phyloP scores from a whole-genome alignment of 2,113 vertebrate genomes.

The Entelurus aequoreus region DNA sequence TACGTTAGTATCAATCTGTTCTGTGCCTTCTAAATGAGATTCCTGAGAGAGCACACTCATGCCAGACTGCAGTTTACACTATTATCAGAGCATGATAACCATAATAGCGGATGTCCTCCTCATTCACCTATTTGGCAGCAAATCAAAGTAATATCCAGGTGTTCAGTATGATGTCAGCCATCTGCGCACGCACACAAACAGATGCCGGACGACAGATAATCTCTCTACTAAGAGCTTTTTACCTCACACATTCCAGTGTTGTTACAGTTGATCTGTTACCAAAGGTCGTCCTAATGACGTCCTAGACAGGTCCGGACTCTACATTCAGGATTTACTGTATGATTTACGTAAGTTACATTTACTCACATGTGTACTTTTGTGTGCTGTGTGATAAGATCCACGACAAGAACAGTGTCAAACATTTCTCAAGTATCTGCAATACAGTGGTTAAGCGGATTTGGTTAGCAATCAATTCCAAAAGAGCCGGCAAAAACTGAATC shows the following conservation, averaged over 20 bases:
- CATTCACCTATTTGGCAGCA: slow-evolving; percentile 63
- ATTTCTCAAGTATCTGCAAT: no score
- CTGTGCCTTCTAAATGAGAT: slow-evolving; percentile 23
- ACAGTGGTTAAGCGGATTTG: no score
- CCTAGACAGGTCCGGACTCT: slow-evolving; percentile 28
- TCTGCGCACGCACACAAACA: slow-evolving; percentile 60
- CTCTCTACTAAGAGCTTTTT: slow-evolving; percentile 48
- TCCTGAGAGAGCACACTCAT: slow-evolving; percentile 22
- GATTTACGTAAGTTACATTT: background rate
- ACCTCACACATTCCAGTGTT: slow-evolving; percentile 31
- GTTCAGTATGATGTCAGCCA: slow-evolving; percentile 61
- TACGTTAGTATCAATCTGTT: slow-evolving; percentile 12
- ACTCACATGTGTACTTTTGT: background rate
- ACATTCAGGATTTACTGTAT: slow-evolving; percentile 21
- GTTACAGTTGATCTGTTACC: slow-evolving; percentile 37
- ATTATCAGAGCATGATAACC: slow-evolving; percentile 56
- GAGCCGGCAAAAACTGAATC: no score
- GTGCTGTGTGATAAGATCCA: no score
- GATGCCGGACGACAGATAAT: slow-evolving; percentile 66
- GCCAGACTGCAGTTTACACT: slow-evolving; percentile 38
- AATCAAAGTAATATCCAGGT: slow-evolving; percentile 68
- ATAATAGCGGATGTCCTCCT: slow-evolving; percentile 52
- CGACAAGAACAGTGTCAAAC: background rate
- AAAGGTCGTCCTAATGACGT: slow-evolving; percentile 29
- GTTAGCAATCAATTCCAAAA: no score